Evolutionary conservation across 1,140 invertebrate species (phyloP).

Genomic region (Homalodisca vitripennis): DNA sequence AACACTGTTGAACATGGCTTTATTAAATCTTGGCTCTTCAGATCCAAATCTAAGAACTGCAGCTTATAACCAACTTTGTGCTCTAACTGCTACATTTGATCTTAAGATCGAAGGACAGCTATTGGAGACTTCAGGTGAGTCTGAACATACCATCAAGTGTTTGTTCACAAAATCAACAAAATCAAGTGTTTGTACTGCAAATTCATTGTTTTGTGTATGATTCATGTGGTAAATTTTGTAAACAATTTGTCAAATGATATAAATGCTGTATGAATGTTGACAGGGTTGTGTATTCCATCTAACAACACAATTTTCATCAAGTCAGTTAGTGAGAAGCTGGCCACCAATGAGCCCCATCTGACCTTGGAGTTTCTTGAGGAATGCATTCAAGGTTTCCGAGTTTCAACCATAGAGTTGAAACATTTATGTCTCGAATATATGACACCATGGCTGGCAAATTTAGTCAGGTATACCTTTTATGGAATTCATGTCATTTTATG

Average conservation of each 20-base stretch:
- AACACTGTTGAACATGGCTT: conserved; percentile 94
- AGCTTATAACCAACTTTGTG: conserved; percentile 96
- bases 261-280: conserved; percentile 29
- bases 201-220: too few relatives aligned
- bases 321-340: conserved; percentile 93
- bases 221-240: too few relatives aligned
- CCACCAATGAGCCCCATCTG: conserved; percentile 92
- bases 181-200: too few relatives aligned
- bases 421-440: conserved; percentile 98
- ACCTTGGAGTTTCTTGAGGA: conserved; percentile 97
- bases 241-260: too few relatives aligned
- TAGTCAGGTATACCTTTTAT: conserved; percentile 88
- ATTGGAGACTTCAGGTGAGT: conserved; percentile 90
- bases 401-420: conserved; percentile 94
- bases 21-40: conserved; percentile 92
- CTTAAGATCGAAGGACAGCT: conserved; percentile 96
- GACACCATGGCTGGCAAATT: conserved; percentile 96
- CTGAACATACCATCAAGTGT: too few relatives aligned
- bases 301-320: conserved; percentile 99
- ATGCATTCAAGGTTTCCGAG: conserved; percentile 94
- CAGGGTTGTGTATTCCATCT: conserved; percentile 93
- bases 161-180: too few relatives aligned
- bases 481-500: too few relatives aligned
- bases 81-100: conserved; percentile 95
- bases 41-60: conserved; percentile 94